Conservation (phyloP, 1,140 invertebrate species). For the Aphaenogaster rudis region DNA sequence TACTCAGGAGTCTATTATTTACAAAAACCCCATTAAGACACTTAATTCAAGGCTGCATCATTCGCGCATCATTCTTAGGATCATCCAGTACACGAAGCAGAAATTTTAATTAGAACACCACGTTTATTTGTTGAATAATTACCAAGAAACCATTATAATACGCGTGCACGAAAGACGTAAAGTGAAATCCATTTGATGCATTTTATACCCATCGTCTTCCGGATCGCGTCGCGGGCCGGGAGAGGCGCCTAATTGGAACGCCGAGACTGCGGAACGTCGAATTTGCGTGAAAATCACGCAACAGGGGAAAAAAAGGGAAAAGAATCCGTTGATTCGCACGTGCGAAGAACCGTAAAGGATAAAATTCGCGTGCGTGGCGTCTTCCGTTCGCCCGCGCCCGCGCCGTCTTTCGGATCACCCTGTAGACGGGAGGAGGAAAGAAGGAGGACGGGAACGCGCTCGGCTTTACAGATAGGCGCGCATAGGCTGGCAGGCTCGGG, state of each 20-base stretch:
- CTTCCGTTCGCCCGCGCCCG: background rate
- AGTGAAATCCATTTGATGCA: background rate
- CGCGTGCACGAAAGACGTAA: background rate
- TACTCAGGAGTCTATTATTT: constrained; percentile 20
- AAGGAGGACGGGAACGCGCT: constrained; percentile 28
- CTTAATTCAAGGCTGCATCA: constrained; percentile 37
- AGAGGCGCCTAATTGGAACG: background rate
- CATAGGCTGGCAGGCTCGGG: constrained; percentile 65
- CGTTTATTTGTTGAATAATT: background rate
- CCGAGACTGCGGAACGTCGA: background rate
- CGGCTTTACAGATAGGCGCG: constrained; percentile 64
- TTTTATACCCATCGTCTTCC: background rate
- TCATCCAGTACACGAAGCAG: background rate
- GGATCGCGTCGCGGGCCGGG: background rate
- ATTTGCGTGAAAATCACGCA: constrained; percentile 2
- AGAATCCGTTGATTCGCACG: constrained; percentile 7
- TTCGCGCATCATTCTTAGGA: background rate
- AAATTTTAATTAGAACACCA: constrained; percentile 30
- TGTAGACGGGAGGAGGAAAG: constrained; percentile 65
- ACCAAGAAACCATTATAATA: background rate
- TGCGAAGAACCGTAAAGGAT: background rate
- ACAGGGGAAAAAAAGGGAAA: background rate
- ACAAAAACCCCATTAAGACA: constrained; percentile 30
- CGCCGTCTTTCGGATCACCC: constrained; percentile 35
- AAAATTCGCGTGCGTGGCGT: constrained; percentile 26